These are phyloP conservation scores for Xiphias gladius DNA, from an alignment of 2,113 vertebrate genomes.

Conservation along the genomic window DNA sequence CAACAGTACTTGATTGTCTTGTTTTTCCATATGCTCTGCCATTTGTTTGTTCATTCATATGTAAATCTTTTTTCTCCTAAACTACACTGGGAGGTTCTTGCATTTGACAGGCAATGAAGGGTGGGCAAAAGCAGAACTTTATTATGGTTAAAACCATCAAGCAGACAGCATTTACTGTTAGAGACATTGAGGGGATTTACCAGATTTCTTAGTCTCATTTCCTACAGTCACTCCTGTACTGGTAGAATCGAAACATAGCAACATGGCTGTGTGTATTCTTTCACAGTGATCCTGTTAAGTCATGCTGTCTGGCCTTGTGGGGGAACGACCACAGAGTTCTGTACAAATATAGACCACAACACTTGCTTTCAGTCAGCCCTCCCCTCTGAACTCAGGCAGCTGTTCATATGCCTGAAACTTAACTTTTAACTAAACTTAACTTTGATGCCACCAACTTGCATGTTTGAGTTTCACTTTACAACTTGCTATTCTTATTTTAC, in stretches of 20 bases:
- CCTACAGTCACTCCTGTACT: constrained; percentile 13
- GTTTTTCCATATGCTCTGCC: not conserved
- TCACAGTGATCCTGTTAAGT: constrained; percentile 37
- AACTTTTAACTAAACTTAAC: not conserved
- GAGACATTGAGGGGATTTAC: not conserved
- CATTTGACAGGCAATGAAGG: not conserved
- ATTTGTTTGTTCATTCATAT: constrained; percentile 55
- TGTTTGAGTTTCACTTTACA: constrained; percentile 2
- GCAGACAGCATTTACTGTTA: not conserved
- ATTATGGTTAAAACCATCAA: not conserved
- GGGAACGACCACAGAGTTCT: constrained; percentile 23
- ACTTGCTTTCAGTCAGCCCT: constrained; percentile 33
- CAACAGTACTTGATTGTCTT: not conserved
- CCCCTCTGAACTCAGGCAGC: constrained; percentile 22
- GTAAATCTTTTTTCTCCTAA: constrained; percentile 35
- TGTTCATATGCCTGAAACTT: constrained; percentile 38
- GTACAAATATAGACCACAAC: constrained; percentile 68
- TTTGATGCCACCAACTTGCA: not conserved
- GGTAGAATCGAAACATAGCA: not conserved
- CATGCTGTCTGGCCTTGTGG: constrained; percentile 32
- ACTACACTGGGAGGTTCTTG: not conserved
- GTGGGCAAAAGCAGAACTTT: constrained; percentile 2
- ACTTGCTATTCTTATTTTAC: constrained; percentile 4
- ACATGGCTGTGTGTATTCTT: constrained; percentile 21
- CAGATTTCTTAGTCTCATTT: not conserved